A percentile compares a stretch with the other conserved stretches of the same genome.
Evolutionary conservation across 2,113 vertebrate species (phyloP).

Genomic region (Carollia perspicillata): DNA sequence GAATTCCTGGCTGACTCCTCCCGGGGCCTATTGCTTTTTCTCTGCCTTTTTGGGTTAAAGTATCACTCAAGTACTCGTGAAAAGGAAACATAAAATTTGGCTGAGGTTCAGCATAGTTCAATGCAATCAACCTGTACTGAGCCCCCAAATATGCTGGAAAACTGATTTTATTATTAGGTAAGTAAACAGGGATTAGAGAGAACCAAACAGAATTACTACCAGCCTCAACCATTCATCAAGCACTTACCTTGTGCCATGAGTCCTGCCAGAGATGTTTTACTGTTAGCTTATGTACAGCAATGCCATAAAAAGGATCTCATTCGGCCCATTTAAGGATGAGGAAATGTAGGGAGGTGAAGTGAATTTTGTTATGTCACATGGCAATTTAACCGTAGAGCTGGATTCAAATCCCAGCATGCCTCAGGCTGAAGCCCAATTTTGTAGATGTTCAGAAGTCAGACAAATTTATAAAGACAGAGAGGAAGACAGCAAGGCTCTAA

Average conservation of each 20-base stretch:
- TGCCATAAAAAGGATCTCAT: background rate
- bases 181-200: background rate
- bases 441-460: background rate
- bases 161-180: conserved; percentile 35
- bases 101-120: background rate
- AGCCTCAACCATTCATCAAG: background rate
- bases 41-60: conserved; percentile 50
- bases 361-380: background rate
- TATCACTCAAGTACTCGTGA: conserved; percentile 43
- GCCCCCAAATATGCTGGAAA: background rate
- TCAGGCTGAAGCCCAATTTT: background rate
- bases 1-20: conserved; percentile 25
- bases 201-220: background rate
- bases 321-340: background rate
- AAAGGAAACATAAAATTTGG: conserved; percentile 11
- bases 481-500: background rate
- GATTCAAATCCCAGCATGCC: background rate
- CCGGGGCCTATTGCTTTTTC: background rate
- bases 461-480: background rate
- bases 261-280: background rate
- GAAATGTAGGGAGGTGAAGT: background rate
- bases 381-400: background rate
- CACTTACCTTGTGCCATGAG: background rate
- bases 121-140: background rate
- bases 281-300: background rate